phyloP scores from a whole-genome alignment of 1,140 invertebrate genomes.

The Schlechtendalia chinensis region DNA sequence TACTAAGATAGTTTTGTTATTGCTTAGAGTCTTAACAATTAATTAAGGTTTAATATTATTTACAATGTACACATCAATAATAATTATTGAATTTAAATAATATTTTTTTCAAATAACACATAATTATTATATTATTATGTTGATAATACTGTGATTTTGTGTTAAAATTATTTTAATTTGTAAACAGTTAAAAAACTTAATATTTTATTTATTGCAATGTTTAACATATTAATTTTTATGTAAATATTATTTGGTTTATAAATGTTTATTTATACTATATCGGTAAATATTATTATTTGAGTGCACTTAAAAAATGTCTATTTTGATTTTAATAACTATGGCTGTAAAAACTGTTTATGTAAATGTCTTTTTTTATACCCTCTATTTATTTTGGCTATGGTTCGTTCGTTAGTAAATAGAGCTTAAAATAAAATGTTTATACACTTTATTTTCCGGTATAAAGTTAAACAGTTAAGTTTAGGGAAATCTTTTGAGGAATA shows the following conservation, averaged over 20 bases:
- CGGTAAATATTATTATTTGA: background rate
- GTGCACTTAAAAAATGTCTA: background rate
- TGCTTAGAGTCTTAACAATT: too few relatives aligned
- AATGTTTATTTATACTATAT: background rate
- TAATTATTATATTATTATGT: too few relatives aligned
- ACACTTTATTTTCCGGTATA: background rate
- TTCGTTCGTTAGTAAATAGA: background rate
- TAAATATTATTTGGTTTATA: background rate
- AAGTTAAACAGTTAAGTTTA: background rate
- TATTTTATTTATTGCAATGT: too few relatives aligned
- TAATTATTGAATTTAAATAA: too few relatives aligned
- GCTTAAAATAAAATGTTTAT: conserved; percentile 18
- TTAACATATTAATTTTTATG: too few relatives aligned
- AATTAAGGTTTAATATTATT: too few relatives aligned
- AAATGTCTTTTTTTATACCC: background rate
- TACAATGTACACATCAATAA: too few relatives aligned
- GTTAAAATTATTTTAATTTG: too few relatives aligned
- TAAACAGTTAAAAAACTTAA: too few relatives aligned
- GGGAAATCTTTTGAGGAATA: background rate
- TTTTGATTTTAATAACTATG: background rate
- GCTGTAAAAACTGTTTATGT: background rate
- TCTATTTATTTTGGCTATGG: background rate
- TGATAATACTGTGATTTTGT: too few relatives aligned
- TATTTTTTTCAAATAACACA: too few relatives aligned
- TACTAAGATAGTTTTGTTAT: too few relatives aligned